phyloP scores from a whole-genome alignment of 1,140 invertebrate species.

The Asbolus verrucosus region DNA sequence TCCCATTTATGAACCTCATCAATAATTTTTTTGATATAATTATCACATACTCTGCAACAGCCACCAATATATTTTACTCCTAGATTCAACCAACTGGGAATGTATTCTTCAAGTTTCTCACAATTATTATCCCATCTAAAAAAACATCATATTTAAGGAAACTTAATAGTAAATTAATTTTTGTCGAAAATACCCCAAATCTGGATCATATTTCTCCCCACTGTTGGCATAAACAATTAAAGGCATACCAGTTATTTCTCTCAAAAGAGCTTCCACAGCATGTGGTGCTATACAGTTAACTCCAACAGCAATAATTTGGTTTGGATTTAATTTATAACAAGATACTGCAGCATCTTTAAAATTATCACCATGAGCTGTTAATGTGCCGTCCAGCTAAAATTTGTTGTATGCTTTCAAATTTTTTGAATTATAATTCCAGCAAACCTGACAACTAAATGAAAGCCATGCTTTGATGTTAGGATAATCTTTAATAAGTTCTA shows the following conservation, averaged over 20 bases:
- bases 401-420: too few species aligned
- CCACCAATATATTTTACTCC: conserved; percentile 82
- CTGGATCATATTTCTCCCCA: conserved; percentile 71
- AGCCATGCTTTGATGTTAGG: conserved; percentile 70
- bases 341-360: conserved; percentile 69
- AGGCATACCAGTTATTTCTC: conserved; percentile 64
- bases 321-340: conserved; percentile 62
- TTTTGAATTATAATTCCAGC: too few species aligned
- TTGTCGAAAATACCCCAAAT: conserved; percentile 65
- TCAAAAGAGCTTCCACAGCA: conserved; percentile 66
- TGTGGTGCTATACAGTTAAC: conserved; percentile 72
- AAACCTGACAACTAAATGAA: conserved; percentile 63
- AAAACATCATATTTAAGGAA: not conserved
- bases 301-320: conserved; percentile 71
- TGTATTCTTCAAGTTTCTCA: conserved; percentile 68
- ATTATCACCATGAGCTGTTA: conserved; percentile 72
- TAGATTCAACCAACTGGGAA: conserved; percentile 76
- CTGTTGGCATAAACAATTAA: conserved; percentile 80
- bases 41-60: conserved; percentile 79
- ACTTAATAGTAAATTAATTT: not conserved
- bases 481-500: conserved; percentile 68
- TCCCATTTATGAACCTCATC: conserved; percentile 60
- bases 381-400: conserved; percentile 67
- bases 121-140: conserved; percentile 39
- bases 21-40: conserved; percentile 72